Evolutionary conservation across 1,140 invertebrate species (phyloP), one percentile per base, ranked within the genome.

Genomic region (Papilio polyxenes): DNA sequence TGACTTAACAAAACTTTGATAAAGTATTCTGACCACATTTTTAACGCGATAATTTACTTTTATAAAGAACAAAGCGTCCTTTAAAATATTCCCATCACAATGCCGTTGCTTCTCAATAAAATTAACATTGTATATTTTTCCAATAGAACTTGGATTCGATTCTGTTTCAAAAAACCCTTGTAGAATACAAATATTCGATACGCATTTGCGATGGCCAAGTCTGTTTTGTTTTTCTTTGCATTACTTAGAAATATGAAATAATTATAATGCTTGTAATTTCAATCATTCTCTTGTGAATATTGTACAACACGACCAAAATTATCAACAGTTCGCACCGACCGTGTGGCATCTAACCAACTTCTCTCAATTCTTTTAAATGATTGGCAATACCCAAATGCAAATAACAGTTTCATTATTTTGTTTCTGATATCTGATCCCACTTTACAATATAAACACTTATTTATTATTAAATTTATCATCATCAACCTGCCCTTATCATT

Each of bases 41-140:
- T 72, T 40, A 72, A 72, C 37, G 65, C 13, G 65, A 72, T 72
- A 72, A 72, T 72, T 72, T 72, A 72, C 65, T 15, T 72, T 72
- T 72, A 72, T 65, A 72, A 72, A 72, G 65, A 72, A 72, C 65
- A 72, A 72, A 72, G 65, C 31, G 65, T 72, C 23, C 31, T 72
- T 72, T 72, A 72, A 72, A 72, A 72, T 72, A 72, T 72, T 72
- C 65, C 65, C 65, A 72, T 72, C 65, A 37, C 65, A 72, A 37
- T 15, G 11, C 62, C 20, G 62, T 72, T 40, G 65, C 7, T 15
- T 37, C 23, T 15, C 23, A 72, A 37, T 72, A 72, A 72, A 72
- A 72, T 72, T 72, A 72, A 72, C 65, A 72, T 72, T 72, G 65
- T 11, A 72, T 72, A 72, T 72, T 72, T 72, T 72, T 72, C 65